Evolutionary conservation across 2,888 invertebrate genomes (phyloP).

Genomic region (Cyclophora albipunctata): DNA sequence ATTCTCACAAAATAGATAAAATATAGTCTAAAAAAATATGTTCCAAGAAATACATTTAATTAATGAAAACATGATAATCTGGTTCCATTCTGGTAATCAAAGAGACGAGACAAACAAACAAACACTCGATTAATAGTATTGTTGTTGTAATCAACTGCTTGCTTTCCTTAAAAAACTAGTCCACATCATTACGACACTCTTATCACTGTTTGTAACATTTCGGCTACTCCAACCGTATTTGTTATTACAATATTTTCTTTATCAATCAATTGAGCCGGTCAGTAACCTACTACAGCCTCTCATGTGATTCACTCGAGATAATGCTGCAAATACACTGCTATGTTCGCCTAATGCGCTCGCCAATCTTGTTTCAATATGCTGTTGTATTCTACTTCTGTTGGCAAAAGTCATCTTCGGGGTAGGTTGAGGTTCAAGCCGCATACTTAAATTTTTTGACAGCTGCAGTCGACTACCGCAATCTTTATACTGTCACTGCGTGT

Average conservation of each 20-base stretch:
- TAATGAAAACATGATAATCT: neutral
- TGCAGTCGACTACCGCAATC: too few species aligned
- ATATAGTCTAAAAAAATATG: too few species aligned
- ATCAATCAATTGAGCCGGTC: constrained; percentile 27
- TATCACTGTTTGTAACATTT: constrained; percentile 19
- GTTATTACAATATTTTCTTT: constrained; percentile 25
- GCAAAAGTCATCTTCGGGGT: too few species aligned
- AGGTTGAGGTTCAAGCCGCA: too few species aligned
- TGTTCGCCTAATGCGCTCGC: too few species aligned
- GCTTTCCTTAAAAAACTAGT: constrained; percentile 14
- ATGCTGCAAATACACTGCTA: too few species aligned
- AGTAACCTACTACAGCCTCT: constrained; percentile 25
- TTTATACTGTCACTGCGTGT: too few species aligned
- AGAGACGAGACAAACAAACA: neutral
- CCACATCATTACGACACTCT: constrained; percentile 18
- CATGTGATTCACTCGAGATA: neutral
- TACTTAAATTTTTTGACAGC: too few species aligned
- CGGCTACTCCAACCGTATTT: constrained; percentile 7
- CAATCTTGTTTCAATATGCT: too few species aligned
- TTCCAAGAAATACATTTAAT: too few species aligned
- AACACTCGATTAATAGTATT: constrained; percentile 5
- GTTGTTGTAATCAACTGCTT: constrained; percentile 9
- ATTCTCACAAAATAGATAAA: too few species aligned
- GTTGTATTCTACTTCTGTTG: too few species aligned
- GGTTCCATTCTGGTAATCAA: neutral